These are phyloP conservation scores for Hypomesus transpacificus DNA, from an alignment of 2,113 vertebrate species.

Conservation along the genomic window DNA sequence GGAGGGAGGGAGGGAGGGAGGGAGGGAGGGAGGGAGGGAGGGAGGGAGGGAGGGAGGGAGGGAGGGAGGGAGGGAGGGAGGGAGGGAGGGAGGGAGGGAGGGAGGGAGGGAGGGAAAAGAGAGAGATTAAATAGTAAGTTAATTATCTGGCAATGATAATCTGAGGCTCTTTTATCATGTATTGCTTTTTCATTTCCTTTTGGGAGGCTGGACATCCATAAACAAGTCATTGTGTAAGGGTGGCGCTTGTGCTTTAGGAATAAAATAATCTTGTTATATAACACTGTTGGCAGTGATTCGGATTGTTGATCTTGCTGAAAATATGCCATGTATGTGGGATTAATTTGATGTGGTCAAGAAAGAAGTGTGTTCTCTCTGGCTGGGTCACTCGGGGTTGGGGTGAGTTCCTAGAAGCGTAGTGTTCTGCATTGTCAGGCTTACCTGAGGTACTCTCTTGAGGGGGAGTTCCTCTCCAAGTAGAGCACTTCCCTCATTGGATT, in stretches of 20 bases:
- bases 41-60: too few relatives aligned
- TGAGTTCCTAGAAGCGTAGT: not conserved
- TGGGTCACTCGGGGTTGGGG: conserved; percentile 25
- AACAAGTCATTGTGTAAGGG: not conserved
- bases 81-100: too few relatives aligned
- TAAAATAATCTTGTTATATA: not conserved
- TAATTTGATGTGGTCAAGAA: conserved; percentile 23
- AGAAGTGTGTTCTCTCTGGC: conserved; percentile 12
- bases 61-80: too few relatives aligned
- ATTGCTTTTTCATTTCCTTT: conserved; percentile 5
- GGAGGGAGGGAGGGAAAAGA: too few relatives aligned
- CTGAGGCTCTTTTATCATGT: not conserved
- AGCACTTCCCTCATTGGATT: conserved; percentile 9
- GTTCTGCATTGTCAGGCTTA: conserved; percentile 15
- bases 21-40: too few relatives aligned
- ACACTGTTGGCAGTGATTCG: conserved; percentile 1
- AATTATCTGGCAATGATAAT: not conserved
- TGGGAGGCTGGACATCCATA: not conserved
- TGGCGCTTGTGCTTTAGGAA: not conserved
- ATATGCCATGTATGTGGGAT: conserved; percentile 18
- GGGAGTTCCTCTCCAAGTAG: conserved; percentile 25
- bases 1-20: too few relatives aligned
- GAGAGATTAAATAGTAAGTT: not conserved
- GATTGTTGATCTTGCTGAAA: conserved; percentile 29
- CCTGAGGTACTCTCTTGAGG: conserved; percentile 44